Base-by-base conservation (phyloP, 2,888 invertebrate species). In the Stenolophus ochropezus region DNA sequence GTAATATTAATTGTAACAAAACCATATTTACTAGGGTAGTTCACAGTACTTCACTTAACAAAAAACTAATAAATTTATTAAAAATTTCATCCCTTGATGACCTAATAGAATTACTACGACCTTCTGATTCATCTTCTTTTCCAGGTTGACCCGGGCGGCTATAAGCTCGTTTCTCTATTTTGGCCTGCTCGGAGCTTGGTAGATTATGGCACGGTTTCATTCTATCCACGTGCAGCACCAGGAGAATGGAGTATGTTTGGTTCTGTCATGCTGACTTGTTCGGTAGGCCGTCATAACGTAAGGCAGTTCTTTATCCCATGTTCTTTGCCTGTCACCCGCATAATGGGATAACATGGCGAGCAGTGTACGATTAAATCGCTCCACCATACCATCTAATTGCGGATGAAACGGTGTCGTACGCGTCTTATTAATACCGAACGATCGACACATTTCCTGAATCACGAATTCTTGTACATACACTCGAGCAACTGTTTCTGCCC, bases 201-300 rank as follows among this genome's bases (percentile, higher is more conserved):
- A n/a, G n/a, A n/a, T n/a, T n/a, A n/a, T n/a, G n/a, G n/a, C n/a
- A n/a, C n/a, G n/a, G n/a, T n/a, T n/a, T n/a, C n/a, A n/a, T n/a
- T n/a, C n/a, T n/a, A n/a, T n/a, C n/a, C n/a, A n/a, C 61, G 1
- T 21, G 20, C 20, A 16, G 18, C 23, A 58, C 4, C 8, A 18
- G 61, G 23, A 58, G 20, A 58, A 58, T 21, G 61, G 14, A 16
- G 61, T 16, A 18, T 58, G 23, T 16, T 58, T 58, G 61, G 2
- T 58, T 16, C 14, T 58, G 23, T 18, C 61, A 21, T 58, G 61
- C 23, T 58, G 61, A 20, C 61, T 58, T n/a, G 61, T 58, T 58
- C 61, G 20, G 23, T 58, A 58, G 14, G 20, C 61, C 20, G 20
- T 58, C 61, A n/a, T n/a, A n/a, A 58, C 23, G 18, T 58, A 21